phyloP scores from a whole-genome alignment of 2,113 vertebrate species.

The Myrmophylax atrothorax region DNA sequence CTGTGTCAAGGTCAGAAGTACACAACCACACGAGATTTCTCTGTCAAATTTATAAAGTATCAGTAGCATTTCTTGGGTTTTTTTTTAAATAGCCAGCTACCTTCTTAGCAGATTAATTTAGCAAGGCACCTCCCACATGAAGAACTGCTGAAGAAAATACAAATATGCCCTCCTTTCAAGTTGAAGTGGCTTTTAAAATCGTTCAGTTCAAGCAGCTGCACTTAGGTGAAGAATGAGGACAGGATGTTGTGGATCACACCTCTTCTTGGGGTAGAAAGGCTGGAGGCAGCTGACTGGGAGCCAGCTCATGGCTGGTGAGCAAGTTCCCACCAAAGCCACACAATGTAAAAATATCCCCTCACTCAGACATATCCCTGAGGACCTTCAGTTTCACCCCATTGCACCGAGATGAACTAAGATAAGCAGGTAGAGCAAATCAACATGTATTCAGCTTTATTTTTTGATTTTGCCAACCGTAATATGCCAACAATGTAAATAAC shows the following conservation, averaged over 20 bases:
- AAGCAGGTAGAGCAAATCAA: not conserved
- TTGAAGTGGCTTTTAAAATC: not conserved
- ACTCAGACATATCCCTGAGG: not conserved
- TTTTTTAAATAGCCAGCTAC: not conserved
- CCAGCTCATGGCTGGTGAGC: not conserved
- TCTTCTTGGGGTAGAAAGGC: not conserved
- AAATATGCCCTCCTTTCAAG: not conserved
- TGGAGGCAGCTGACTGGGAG: not conserved
- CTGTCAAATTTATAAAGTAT: not conserved
- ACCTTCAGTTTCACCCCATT: not conserved
- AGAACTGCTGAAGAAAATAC: not conserved
- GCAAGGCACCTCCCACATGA: not conserved
- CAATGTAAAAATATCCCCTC: not conserved
- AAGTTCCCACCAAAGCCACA: not conserved
- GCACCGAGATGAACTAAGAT: not conserved
- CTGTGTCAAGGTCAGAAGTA: not conserved
- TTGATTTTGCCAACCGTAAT: not conserved
- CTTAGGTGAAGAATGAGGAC: not conserved
- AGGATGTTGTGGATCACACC: not conserved
- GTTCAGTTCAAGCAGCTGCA: not conserved
- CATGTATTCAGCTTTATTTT: not conserved
- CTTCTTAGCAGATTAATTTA: not conserved
- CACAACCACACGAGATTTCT: not conserved
- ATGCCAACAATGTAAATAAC: not conserved
- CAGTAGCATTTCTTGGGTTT: not conserved